These are phyloP conservation scores for Dreissena rostriformis DNA, from an alignment of 1,140 invertebrate genomes.

Conservation along the genomic window DNA sequence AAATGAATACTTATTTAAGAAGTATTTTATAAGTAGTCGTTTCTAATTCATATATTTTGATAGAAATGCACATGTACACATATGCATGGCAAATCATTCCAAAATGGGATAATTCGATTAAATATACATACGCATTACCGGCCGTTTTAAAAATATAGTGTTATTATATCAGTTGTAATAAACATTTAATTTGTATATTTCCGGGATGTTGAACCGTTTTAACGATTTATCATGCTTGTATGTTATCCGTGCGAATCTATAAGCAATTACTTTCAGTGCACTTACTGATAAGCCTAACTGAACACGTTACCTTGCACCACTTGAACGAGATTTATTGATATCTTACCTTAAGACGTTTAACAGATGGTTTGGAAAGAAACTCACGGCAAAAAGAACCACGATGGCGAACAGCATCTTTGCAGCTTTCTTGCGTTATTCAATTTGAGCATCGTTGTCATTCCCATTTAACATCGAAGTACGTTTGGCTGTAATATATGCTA, in stretches of 20 bases:
- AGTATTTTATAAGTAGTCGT: no score
- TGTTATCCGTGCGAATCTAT: not conserved
- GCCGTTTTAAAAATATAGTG: no score
- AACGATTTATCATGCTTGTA: not conserved
- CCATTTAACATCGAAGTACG: conserved; percentile 10
- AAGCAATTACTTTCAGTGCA: not conserved
- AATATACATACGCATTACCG: no score
- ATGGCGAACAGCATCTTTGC: conserved; percentile 45
- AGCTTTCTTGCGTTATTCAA: conserved; percentile 36
- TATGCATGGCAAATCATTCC: no score
- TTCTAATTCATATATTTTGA: no score
- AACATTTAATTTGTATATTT: not conserved
- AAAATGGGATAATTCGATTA: no score
- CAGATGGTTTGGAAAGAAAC: conserved; percentile 33
- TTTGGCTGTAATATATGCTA: not conserved
- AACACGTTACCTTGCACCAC: not conserved
- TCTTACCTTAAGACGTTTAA: conserved; percentile 29
- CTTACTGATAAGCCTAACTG: not conserved
- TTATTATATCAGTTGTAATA: no score
- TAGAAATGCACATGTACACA: no score
- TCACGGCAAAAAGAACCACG: conserved; percentile 28
- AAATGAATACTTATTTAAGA: no score
- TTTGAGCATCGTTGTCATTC: conserved; percentile 24
- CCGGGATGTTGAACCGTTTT: not conserved
- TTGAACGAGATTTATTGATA: not conserved